Evolutionary conservation across 2,797 vertebrate genomes (phyloP).

Genomic region (Chelmon rostratus): DNA sequence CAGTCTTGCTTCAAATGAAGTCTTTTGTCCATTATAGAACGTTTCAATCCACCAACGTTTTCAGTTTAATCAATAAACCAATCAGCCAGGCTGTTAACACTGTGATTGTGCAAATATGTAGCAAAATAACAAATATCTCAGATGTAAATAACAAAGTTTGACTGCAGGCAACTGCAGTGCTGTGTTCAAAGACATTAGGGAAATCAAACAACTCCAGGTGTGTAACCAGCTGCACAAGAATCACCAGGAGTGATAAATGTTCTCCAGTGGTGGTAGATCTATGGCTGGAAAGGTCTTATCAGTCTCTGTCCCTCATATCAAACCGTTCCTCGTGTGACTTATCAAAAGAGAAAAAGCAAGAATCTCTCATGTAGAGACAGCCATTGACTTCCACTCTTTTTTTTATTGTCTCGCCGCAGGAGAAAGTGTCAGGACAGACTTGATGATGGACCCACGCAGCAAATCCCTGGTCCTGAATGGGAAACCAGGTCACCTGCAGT

Average conservation of each 20-base stretch:
- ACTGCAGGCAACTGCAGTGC: not conserved
- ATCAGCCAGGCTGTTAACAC: not conserved
- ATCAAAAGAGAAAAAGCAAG: not conserved
- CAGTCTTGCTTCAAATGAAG: not conserved
- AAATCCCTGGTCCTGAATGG: constrained; percentile 96
- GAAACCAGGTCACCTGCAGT: constrained; percentile 96
- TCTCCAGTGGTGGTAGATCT: not conserved
- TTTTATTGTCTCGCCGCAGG: constrained; percentile 75
- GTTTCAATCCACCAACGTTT: not conserved
- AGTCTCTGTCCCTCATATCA: not conserved
- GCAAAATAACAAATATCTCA: not conserved
- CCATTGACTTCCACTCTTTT: not conserved
- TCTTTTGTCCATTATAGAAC: not conserved
- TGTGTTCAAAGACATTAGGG: not conserved
- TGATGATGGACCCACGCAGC: constrained; percentile 93
- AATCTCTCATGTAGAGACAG: not conserved
- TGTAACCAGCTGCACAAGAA: not conserved
- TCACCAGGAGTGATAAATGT: not conserved
- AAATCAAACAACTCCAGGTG: not conserved
- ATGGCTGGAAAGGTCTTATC: no score
- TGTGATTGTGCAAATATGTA: not conserved
- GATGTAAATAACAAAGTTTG: not conserved
- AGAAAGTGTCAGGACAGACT: constrained; percentile 84
- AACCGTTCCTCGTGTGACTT: not conserved
- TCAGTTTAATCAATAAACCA: not conserved